phyloP scores from a whole-genome alignment of 2,888 invertebrate species.

The Diadegma fenestrale region DNA sequence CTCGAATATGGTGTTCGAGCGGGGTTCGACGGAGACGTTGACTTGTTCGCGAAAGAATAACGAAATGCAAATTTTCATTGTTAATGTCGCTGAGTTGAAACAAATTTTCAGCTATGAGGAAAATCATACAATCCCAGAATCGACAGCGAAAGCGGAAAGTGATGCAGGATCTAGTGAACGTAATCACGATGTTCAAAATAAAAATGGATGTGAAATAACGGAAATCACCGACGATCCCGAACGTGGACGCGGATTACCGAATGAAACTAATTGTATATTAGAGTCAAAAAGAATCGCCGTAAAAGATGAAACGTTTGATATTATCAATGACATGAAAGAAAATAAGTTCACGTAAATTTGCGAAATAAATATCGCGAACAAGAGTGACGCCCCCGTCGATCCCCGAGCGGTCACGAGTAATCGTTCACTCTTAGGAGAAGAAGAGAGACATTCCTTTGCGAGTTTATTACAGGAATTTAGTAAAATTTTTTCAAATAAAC shows the following conservation, averaged over 20 bases:
- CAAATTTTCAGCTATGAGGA: background rate
- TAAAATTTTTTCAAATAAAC: background rate
- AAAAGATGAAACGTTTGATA: background rate
- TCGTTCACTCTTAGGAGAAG: background rate
- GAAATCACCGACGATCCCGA: background rate
- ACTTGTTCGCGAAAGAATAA: background rate
- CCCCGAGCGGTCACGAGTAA: slow-evolving; percentile 1
- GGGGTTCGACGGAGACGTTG: background rate
- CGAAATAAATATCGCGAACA: background rate
- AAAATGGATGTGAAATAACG: background rate
- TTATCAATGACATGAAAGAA: background rate
- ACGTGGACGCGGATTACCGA: background rate
- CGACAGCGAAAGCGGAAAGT: background rate
- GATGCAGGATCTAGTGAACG: background rate
- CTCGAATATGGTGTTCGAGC: slow-evolving; percentile 2
- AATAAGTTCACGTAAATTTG: background rate
- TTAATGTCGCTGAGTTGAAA: background rate
- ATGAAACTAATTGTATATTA: background rate
- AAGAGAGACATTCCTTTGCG: background rate
- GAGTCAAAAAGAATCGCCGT: background rate
- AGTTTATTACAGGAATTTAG: background rate
- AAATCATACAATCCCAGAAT: background rate
- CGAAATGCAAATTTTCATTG: background rate
- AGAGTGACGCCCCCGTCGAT: background rate
- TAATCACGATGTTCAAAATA: background rate